Conservation (phyloP, 2,113 vertebrate species). For the Synodontis membranacea region DNA sequence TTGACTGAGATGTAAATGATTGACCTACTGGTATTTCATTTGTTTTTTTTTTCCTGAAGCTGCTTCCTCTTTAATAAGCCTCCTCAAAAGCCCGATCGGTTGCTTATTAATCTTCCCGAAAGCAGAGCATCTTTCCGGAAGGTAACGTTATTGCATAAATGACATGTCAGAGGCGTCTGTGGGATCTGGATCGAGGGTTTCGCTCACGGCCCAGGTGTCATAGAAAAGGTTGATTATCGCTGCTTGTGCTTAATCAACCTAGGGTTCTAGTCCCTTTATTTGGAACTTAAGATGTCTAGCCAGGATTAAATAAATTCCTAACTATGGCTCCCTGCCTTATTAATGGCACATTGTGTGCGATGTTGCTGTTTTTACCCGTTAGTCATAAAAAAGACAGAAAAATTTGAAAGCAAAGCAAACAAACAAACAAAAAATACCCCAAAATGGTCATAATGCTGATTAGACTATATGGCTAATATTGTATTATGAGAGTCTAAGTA, state of each 20-base stretch:
- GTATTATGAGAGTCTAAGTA: background rate
- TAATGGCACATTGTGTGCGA: background rate
- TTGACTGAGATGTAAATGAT: conserved; percentile 27
- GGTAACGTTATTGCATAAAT: background rate
- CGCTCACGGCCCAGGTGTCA: background rate
- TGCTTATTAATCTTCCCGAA: conserved; percentile 17
- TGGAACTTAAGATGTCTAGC: background rate
- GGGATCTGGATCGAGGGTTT: background rate
- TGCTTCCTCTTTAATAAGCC: conserved; percentile 25
- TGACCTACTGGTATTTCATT: conserved; percentile 21
- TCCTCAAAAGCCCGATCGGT: background rate
- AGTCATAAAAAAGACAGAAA: background rate
- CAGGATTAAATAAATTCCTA: conserved; percentile 11
- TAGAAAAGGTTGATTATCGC: background rate
- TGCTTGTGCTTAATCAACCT: background rate
- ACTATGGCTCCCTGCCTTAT: background rate
- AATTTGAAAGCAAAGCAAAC: background rate
- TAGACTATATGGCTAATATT: background rate
- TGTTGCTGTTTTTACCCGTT: background rate
- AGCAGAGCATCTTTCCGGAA: conserved; percentile 7
- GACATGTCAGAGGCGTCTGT: background rate
- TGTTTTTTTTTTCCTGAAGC: conserved; percentile 34
- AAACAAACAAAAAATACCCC: background rate
- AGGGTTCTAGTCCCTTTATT: background rate
- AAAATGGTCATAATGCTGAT: background rate